Evolutionary conservation across 2,797 vertebrate species (phyloP), one percentile per base, ranked within the genome.

Genomic region (Micrastur ruficollis): DNA sequence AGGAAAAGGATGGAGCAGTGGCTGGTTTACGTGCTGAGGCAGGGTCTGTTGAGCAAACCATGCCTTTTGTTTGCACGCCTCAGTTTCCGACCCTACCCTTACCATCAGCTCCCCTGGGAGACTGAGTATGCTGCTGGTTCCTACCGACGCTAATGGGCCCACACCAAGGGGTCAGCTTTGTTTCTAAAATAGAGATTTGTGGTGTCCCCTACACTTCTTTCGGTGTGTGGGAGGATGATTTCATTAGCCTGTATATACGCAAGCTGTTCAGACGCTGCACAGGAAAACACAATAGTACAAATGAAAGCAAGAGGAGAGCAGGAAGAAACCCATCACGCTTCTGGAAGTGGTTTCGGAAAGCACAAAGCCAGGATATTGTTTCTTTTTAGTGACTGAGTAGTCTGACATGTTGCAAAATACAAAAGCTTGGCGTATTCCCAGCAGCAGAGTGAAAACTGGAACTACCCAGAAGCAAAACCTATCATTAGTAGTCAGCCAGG

Each of bases 381-480:
- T 89, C 90, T 83, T 94, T 94, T 81, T 32, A 86, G 68, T 67
- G 75, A 62, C 36, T 92, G 91, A 96, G 85, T 90, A 62, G 78
- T 87, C 81, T 96, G 94, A 78, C 93, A 58, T 73, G 91, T 95
- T 95, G 68, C 65, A 96, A 96, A 95, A 94, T 91, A 91, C 81
- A 95, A 95, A 91, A 55, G 85, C 46, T 93, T 40, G 20, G 81
- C 85, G 1, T 42, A 18, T 72, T 91, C 65, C 79, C 93, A 81
- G 79, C n/a, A 6, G 61, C 66, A 65, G 85, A 93, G 61, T 61
- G 89, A 90, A 96, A 88, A 63, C 81, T 91, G 85, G 82, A 88
- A 12, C 87, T 95, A 56, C 79, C 32, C 61, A 89, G 61, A 81
- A 96, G 86, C 26, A 17, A 81, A 95, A 85, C 92, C 87, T 91